Evolutionary conservation across 35 echinoderm and acorn worm genomes (phyloP), one percentile per base, ranked within the genome.

Genomic region (Acanthaster planci): DNA sequence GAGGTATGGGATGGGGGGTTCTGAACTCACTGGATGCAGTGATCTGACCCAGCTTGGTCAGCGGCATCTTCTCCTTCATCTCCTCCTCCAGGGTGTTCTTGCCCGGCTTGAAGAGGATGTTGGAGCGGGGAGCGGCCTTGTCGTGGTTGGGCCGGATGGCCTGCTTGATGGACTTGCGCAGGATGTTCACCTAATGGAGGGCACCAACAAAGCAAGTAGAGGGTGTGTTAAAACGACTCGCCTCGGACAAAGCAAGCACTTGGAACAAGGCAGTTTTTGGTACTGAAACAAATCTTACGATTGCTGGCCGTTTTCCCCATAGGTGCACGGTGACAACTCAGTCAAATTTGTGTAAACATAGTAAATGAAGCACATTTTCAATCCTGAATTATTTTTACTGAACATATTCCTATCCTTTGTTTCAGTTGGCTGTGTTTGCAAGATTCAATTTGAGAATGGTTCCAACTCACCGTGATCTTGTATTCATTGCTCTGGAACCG

Each of bases 401-500:
- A n/a, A n/a, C n/a, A n/a, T n/a, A n/a, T n/a, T n/a, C n/a, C n/a
- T n/a, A n/a, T n/a, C n/a, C n/a, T n/a, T n/a, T n/a, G n/a, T n/a
- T n/a, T n/a, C n/a, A n/a, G n/a, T n/a, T n/a, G n/a, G n/a, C n/a
- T n/a, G n/a, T n/a, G n/a, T n/a, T n/a, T n/a, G n/a, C n/a, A n/a
- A n/a, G n/a, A n/a, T n/a, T n/a, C n/a, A n/a, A n/a, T 47, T 47
- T 12, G 42, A 47, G 42, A 47, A 12, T 6, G 4, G 17, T 31
- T 7, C 3, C 55, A 57, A 52, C 96, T 60, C 82, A 99, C 96
- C 91, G 88, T 76, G 36, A 99, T 83, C 40, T 84, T 81, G 79
- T 87, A 92, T 17, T 87, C 76, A 86, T 94, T 94, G 77, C 95
- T 97, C 37, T 87, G 40, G 64, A 94, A 99, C 53, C 96, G 89